Base-by-base conservation (phyloP, 53 echinoderm and acorn worm species). In the Glandiceps talaboti region DNA sequence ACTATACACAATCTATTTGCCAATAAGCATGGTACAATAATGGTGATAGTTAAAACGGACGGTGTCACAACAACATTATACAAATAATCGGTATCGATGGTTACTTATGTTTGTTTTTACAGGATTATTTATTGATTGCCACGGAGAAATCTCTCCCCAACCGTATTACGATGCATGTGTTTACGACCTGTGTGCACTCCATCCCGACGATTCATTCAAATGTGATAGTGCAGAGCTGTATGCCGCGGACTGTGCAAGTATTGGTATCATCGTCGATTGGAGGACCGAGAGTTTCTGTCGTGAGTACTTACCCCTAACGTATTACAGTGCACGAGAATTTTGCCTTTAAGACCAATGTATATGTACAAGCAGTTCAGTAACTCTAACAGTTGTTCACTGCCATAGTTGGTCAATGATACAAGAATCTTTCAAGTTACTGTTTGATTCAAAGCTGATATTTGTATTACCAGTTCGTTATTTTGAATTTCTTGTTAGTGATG, bases 231-330 rank as follows among this genome's bases (percentile, higher is more conserved):
- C 74, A 29, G 80, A 75, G 75, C 74, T 33, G 80, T 85, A 85
- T 27, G 80, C 80, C 1, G 33, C 33, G 33, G 75, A 29, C 25
- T 85, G 85, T 30, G 74, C 73, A 29, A 33, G 32, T 1, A 75
- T 74, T 30, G 85, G 76, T 25, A 74, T 74, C 26, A 29, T 31
- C 14, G 33, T 29, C 12, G 80, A 32, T 10, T 85, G 85, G 85
- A 80, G 85, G 25, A 74, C 25, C 83, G 29, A 73, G 76, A 28
- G 33, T 86, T 6, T 75, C 82, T 74, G 84, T 88, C 86, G 93
- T 93, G 82, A 76, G 93, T 88, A 78, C 1, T 27, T 79, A 28
- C 31, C 10, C 29, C 28, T 25, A 74, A 26, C 0, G n/a, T n/a
- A n/a, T n/a, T n/a, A n/a, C 26, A 73, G 14, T 73, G 14, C 73